Evolutionary conservation across 2,113 vertebrate genomes (phyloP), one percentile per base, ranked within the genome.

Genomic region (Climacteris rufus): DNA sequence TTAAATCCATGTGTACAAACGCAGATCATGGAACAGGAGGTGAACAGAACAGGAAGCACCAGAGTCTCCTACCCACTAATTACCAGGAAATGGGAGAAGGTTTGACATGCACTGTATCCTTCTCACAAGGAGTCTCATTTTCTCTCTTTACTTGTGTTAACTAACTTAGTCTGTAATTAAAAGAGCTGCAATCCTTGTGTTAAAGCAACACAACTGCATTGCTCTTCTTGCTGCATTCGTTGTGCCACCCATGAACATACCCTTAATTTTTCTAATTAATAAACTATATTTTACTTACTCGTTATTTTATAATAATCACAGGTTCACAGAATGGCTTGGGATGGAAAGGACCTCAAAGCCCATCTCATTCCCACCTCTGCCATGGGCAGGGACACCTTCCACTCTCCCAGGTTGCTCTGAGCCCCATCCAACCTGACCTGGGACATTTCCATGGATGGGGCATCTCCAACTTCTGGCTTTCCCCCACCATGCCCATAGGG

Each of bases 161-260:
- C 70, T 42, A 77, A 70, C 52, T 27, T 20, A 13, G n/a, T 47
- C 85, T 77, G 40, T 50, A 88, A 53, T 81, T 96, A 79, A 63
- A 50, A 83, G 33, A 15, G 54, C 61, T 75, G 35, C 47, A 50
- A 20, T 80, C 78, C 37, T 57, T 45, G 15, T 15, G n/a, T 37
- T 37, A 59, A 59, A 81, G 78, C 1, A 0, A 64, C 37, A 40
- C 1, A 0, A 22, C 22, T 40, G 57, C 77, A 39, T 35, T 42
- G 2, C 59, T 35, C 6, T 28, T 42, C 18, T 33, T 0, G 0
- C 59, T n/a, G 25, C 15, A 11, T 4, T 37, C 1, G 0, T 11
- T 24, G 6, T 25, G 9, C 60, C 8, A 0, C 14, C 35, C 3
- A 0, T 6, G 50, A 47, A 37, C 60, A 16, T 11, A 33, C 5